These are phyloP conservation scores for Pygoscelis antarcticus DNA, from an alignment of 2,113 vertebrate species.

Conservation along the genomic window DNA sequence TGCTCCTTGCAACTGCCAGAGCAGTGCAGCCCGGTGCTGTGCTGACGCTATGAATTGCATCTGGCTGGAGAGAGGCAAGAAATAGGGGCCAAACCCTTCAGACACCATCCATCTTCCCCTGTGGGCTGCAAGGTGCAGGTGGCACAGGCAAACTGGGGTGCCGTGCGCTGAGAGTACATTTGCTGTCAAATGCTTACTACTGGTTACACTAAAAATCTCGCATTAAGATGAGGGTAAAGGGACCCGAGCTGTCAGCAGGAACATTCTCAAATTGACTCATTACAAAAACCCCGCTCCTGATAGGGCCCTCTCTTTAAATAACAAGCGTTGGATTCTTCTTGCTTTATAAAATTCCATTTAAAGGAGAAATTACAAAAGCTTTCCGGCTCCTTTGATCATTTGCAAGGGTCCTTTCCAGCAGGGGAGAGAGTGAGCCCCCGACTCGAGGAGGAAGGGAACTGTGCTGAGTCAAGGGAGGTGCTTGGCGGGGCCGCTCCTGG, in stretches of 20 bases:
- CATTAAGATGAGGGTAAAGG: not conserved
- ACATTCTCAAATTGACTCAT: not conserved
- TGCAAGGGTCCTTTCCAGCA: not conserved
- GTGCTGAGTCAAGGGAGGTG: not conserved
- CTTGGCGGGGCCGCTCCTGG: rapidly evolving
- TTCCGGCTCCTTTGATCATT: not conserved
- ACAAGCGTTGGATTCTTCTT: not conserved
- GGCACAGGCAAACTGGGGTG: not conserved
- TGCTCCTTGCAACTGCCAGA: not conserved
- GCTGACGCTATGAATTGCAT: not conserved
- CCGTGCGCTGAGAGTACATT: not conserved
- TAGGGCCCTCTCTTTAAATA: not conserved
- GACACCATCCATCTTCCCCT: not conserved
- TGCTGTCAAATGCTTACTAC: not conserved
- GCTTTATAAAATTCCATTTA: not conserved
- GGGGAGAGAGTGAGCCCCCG: not conserved
- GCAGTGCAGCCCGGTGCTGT: not conserved
- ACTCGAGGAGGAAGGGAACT: not conserved
- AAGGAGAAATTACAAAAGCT: conserved; percentile 4
- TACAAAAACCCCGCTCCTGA: not conserved
- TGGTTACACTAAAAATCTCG: not conserved
- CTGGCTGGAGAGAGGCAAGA: not conserved
- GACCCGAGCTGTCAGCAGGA: not conserved
- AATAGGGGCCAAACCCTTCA: not conserved
- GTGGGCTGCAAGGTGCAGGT: not conserved